Percentiles rank a stretch among this genome's conserved stretches.
phyloP scores from a whole-genome alignment of 2,888 invertebrate species.

The Thera obeliscata region DNA sequence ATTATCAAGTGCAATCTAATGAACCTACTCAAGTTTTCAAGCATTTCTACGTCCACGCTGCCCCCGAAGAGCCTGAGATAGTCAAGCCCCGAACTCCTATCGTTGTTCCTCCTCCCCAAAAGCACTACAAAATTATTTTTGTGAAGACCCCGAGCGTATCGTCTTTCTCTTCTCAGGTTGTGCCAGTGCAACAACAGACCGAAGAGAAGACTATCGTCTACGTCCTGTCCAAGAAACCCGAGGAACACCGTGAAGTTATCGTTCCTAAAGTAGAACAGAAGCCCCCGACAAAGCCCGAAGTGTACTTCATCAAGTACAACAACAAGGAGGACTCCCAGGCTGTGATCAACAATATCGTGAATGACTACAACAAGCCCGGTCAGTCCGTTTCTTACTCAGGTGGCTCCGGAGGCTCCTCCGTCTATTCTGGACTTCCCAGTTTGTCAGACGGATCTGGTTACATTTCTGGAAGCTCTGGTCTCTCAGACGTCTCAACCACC shows the following conservation, averaged over 20 bases:
- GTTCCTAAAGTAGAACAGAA: constrained; percentile 88
- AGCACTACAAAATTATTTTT: constrained; percentile 92
- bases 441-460: constrained; percentile 5
- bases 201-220: constrained; percentile 91
- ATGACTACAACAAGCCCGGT: constrained; percentile 59
- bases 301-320: constrained; percentile 91
- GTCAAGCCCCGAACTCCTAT: constrained; percentile 84
- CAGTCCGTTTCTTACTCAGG: constrained; percentile 41
- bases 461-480: constrained; percentile 10
- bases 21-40: constrained; percentile 88
- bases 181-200: constrained; percentile 87
- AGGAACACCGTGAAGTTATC: constrained; percentile 87
- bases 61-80: constrained; percentile 79
- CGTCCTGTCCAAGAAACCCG: constrained; percentile 90
- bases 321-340: constrained; percentile 84
- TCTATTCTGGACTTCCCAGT: constrained; percentile 4
- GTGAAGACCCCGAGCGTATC: constrained; percentile 88
- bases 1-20: constrained; percentile 87
- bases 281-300: constrained; percentile 90
- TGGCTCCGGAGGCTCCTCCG: constrained; percentile 21
- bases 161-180: constrained; percentile 86
- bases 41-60: constrained; percentile 77
- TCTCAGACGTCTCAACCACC: constrained; percentile 12
- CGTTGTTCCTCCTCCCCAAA: constrained; percentile 86
- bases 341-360: constrained; percentile 76